phyloP scores from a whole-genome alignment of 1,140 invertebrate genomes.

The Parapsyche elsis region DNA sequence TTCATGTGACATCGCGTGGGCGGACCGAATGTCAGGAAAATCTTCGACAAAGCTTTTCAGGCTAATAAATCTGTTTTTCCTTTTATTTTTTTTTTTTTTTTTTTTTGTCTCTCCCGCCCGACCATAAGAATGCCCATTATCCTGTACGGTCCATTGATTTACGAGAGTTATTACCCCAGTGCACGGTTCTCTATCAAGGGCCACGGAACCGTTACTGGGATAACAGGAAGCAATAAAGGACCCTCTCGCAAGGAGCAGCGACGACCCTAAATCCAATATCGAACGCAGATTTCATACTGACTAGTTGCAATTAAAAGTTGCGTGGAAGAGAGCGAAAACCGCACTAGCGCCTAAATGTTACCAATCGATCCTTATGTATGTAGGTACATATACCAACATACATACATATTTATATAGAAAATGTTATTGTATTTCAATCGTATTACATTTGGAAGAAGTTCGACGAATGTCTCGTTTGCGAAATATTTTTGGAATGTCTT shows the following conservation, averaged over 20 bases:
- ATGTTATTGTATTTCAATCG: too few species aligned
- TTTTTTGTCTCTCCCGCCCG: constrained; percentile 59
- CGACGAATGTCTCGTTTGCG: neutral
- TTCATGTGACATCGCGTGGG: constrained; percentile 34
- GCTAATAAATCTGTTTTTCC: constrained; percentile 56
- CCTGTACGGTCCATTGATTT: constrained; percentile 66
- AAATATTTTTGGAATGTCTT: neutral
- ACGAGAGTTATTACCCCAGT: constrained; percentile 58
- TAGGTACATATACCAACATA: neutral
- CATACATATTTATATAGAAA: neutral
- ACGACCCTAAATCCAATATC: neutral
- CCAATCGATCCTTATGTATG: neutral
- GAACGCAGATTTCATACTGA: neutral
- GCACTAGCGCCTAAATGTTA: neutral
- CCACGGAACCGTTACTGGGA: constrained; percentile 59
- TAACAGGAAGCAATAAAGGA: constrained; percentile 67
- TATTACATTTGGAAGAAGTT: too few species aligned
- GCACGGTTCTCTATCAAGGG: constrained; percentile 56
- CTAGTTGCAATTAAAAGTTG: neutral
- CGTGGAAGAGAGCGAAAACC: constrained; percentile 21
- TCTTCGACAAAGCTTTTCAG: constrained; percentile 48
- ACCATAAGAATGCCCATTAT: constrained; percentile 66
- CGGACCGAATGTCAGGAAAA: constrained; percentile 50
- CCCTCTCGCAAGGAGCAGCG: constrained; percentile 31
- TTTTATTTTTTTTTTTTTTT: constrained; percentile 36